Base-by-base conservation (phyloP, 2,888 invertebrate genomes). In the Xylophagus ater region DNA sequence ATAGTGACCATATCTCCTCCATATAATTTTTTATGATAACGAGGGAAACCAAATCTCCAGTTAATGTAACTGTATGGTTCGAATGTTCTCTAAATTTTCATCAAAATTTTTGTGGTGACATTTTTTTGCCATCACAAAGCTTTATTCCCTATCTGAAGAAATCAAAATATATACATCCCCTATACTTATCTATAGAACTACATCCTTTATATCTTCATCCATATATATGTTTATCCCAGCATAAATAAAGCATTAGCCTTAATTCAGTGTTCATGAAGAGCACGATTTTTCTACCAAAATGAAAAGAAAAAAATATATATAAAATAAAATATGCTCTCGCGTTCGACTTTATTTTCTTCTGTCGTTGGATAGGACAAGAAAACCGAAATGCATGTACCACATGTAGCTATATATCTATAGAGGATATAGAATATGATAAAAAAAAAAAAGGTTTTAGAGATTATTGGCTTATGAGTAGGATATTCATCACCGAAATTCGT, bases 211-310 rank as follows among this genome's bases (percentile, higher is more conserved):
- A 12, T 26, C 26, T 26, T 13, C 10, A 23, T 12, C 26, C 26
- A 26, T 26, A 26, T 26, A 36, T 29, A 29, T 29, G 13, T 36
- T 36, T 29, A 36, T 36, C 29, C 21, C 18, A 26, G 29, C 29
- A 36, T 36, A 36, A 36, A 36, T 36, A 36, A 28, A 28, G 36
- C 29, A 36, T 36, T 36, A 36, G 36, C 20, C 20, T 26, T 36
- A 36, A 36, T 36, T 36, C 25, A 29, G 23, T 33, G 33, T 15
- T 29, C 29, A 20, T 9, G 18, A 36, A 20, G 29, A 19, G 20
- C 5, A 23, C 26, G 29, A 36, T 29, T 34, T 21, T 24, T 12
- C 34, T 34, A 34, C n/a, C n/a, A n/a, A n/a, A n/a, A n/a, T 25
- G 23, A 12, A 34, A 34, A 10, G 12, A 24, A 15, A 15, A 15